A percentile compares a stretch with the other conserved stretches of the same genome.
Evolutionary conservation across 2,797 vertebrate genomes (phyloP).

Genomic region (Nothura maculosa): DNA sequence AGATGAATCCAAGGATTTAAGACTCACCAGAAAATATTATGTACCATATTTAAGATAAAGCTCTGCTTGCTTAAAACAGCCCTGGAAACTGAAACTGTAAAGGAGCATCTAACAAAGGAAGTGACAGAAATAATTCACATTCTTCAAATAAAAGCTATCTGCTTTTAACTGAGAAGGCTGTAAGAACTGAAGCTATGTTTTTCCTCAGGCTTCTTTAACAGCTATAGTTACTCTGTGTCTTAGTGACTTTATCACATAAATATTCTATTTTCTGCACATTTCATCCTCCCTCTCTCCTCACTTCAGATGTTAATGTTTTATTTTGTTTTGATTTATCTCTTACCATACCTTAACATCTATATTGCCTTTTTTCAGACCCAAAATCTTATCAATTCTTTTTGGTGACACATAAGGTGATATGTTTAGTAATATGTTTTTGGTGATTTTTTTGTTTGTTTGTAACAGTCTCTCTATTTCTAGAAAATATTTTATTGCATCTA

Average conservation of each 20-base stretch:
- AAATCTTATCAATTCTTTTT: not conserved
- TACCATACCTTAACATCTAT: not conserved
- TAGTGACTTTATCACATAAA: not conserved
- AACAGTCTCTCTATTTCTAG: not conserved
- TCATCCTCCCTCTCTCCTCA: not conserved
- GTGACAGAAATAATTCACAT: constrained; percentile 7
- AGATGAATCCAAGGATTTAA: constrained; percentile 63
- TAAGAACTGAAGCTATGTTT: not conserved
- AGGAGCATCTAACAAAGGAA: constrained; percentile 6
- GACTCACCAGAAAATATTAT: constrained; percentile 35
- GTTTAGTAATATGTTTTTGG: not conserved
- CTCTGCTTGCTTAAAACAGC: constrained; percentile 19
- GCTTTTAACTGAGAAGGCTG: not conserved
- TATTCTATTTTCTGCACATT: not conserved
- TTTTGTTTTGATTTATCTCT: not conserved
- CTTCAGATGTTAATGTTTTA: not conserved
- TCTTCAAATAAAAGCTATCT: constrained; percentile 14
- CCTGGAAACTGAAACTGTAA: constrained; percentile 6
- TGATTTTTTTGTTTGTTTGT: not conserved
- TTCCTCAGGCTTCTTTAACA: not conserved
- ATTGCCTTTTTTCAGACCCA: not conserved
- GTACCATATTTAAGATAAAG: constrained; percentile 36
- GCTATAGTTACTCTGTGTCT: not conserved
- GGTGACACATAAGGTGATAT: not conserved
- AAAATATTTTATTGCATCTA: not conserved